These are phyloP conservation scores for Cheirogaleus major DNA, from an alignment of 2,797 vertebrate genomes.

Conservation along the genomic window DNA sequence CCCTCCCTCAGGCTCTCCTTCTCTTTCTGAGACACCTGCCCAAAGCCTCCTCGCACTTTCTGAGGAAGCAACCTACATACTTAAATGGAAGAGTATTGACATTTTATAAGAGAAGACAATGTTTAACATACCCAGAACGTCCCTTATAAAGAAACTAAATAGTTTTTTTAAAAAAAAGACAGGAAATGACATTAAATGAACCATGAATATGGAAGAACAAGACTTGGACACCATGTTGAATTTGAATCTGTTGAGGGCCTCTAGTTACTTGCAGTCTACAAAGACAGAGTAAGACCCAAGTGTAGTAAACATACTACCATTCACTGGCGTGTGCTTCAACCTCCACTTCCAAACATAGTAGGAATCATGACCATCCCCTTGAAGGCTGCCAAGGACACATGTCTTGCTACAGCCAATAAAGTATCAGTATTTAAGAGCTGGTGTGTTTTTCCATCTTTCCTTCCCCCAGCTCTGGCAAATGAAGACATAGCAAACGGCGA, in stretches of 20 bases:
- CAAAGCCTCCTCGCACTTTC: not conserved
- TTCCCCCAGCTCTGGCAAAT: not conserved
- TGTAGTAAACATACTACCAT: not conserved
- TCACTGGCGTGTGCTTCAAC: not conserved
- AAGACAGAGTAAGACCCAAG: not conserved
- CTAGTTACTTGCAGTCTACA: not conserved
- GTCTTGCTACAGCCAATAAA: not conserved
- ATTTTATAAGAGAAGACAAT: not conserved
- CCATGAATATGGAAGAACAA: not conserved
- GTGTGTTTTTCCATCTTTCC: not conserved
- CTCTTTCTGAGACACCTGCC: too few species aligned
- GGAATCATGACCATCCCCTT: too few species aligned
- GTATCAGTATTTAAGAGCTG: not conserved
- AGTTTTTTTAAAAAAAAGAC: not conserved
- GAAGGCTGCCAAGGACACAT: accelerated
- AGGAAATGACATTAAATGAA: not conserved
- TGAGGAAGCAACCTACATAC: not conserved
- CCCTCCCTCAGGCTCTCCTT: not conserved
- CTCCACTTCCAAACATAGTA: not conserved
- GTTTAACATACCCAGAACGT: not conserved
- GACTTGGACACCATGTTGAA: not conserved
- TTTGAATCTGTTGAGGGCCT: not conserved
- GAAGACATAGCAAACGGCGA: not conserved
- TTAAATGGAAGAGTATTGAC: not conserved
- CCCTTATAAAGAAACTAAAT: not conserved